phyloP scores from a whole-genome alignment of 1,140 invertebrate genomes.

The Scaptomyza graminum region DNA sequence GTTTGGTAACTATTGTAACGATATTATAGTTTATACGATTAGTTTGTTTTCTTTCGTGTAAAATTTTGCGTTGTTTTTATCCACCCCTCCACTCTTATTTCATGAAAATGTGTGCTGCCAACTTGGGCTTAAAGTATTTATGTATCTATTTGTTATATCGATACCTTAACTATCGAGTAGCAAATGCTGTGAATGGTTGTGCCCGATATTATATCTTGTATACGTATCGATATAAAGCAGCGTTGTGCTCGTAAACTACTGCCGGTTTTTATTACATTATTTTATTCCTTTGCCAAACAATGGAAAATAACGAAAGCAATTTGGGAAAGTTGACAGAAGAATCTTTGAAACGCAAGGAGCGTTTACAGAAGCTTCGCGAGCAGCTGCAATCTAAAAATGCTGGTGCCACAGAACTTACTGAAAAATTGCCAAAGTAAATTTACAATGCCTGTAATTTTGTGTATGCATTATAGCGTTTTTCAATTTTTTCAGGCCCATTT shows the following conservation, averaged over 20 bases:
- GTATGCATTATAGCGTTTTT: constrained; percentile 1
- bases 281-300: constrained; percentile 1
- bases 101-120: constrained; percentile 29
- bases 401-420: constrained; percentile 64
- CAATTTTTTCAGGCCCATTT: constrained; percentile 90
- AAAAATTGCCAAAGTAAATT: constrained; percentile 80
- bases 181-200: too few relatives aligned
- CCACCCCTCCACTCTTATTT: constrained; percentile 29
- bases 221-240: constrained; percentile 4
- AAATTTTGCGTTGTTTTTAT: constrained; percentile 44
- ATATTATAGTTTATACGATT: constrained; percentile 11
- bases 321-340: constrained; percentile 89
- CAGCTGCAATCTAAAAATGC: constrained; percentile 85
- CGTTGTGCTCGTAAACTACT: background rate
- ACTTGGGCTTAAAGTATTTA: constrained; percentile 18
- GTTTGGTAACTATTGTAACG: constrained; percentile 7
- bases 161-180: background rate
- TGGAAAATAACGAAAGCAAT: constrained; percentile 47
- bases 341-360: constrained; percentile 91
- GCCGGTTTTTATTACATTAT: constrained; percentile 2
- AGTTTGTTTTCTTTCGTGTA: constrained; percentile 31
- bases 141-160: constrained; percentile 23
- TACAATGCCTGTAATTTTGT: constrained; percentile 83
- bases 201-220: background rate
- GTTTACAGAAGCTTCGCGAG: constrained; percentile 89